Evolutionary conservation across 2,797 vertebrate genomes (phyloP).

Genomic region (Myripristis murdjan): DNA sequence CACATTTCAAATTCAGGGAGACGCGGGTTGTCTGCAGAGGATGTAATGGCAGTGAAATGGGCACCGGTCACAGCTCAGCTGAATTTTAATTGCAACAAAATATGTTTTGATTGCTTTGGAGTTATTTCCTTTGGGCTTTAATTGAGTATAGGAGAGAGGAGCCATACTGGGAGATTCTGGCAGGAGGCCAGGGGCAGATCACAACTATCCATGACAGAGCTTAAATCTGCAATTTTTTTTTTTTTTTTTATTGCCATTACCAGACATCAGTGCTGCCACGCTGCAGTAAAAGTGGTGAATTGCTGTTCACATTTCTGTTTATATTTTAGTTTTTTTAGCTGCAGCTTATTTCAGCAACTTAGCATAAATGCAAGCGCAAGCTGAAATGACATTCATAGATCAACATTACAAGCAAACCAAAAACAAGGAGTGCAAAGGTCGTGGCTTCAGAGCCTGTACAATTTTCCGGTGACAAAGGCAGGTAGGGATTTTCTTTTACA

Average conservation of each 20-base stretch:
- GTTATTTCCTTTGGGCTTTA: conserved; percentile 31
- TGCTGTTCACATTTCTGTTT: too few species aligned
- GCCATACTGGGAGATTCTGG: conserved; percentile 20
- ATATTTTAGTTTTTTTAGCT: too few species aligned
- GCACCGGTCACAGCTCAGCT: conserved; percentile 39
- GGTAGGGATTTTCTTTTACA: conserved; percentile 14
- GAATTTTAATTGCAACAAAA: conserved; percentile 53
- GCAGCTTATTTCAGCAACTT: too few species aligned
- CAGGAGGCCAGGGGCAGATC: conserved; percentile 18
- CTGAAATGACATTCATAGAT: not conserved
- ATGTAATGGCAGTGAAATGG: conserved; percentile 41
- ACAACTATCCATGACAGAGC: not conserved
- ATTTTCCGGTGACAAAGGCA: not conserved
- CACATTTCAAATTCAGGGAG: not conserved
- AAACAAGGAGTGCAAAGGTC: not conserved
- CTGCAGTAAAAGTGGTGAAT: too few species aligned
- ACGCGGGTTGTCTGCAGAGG: conserved; percentile 16
- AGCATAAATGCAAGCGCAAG: not conserved
- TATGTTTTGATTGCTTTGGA: conserved; percentile 44
- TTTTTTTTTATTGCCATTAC: too few species aligned
- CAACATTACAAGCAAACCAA: not conserved
- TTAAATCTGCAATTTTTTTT: too few species aligned
- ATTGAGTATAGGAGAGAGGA: conserved; percentile 1
- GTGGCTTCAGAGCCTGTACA: not conserved
- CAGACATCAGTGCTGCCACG: too few species aligned